Conservation (phyloP, 1,140 invertebrate genomes). For the Calephelis virginiensis region DNA sequence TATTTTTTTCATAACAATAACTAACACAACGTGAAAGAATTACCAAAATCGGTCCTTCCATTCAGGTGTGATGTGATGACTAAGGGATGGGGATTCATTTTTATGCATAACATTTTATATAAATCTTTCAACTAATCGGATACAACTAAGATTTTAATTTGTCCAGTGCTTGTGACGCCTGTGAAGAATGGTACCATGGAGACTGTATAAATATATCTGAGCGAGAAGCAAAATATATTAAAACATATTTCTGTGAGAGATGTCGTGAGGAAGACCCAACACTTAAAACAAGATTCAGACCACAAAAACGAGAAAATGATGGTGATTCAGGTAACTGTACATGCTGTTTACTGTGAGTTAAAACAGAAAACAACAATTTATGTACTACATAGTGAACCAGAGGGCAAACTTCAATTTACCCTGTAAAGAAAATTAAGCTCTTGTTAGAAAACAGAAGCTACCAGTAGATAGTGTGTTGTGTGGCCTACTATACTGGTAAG, state of each 20-base stretch:
- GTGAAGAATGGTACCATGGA: conserved; percentile 99
- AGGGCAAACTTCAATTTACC: no score
- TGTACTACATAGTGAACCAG: no score
- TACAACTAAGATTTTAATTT: conserved; percentile 19
- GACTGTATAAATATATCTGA: conserved; percentile 97
- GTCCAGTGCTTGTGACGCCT: conserved; percentile 92
- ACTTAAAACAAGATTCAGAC: conserved; percentile 89
- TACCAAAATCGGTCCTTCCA: no score
- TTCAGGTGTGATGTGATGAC: no score
- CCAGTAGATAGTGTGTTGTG: no score
- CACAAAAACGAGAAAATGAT: conserved; percentile 82
- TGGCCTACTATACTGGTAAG: no score
- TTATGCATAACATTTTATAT: neutral
- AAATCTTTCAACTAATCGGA: no score
- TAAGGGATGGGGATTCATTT: neutral
- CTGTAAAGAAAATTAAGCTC: no score
- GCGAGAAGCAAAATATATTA: conserved; percentile 94
- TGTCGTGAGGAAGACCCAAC: conserved; percentile 90
- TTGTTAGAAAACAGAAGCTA: no score
- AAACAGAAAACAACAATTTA: neutral
- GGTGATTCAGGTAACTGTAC: conserved; percentile 48
- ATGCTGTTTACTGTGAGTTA: neutral
- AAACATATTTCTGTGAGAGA: conserved; percentile 94
- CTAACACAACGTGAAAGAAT: no score
- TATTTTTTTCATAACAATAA: no score